A percentile compares a stretch with the other conserved stretches of the same genome.
These are phyloP conservation scores for Phoxinus phoxinus DNA, from an alignment of 2,113 vertebrate genomes.

Conservation along the genomic window DNA sequence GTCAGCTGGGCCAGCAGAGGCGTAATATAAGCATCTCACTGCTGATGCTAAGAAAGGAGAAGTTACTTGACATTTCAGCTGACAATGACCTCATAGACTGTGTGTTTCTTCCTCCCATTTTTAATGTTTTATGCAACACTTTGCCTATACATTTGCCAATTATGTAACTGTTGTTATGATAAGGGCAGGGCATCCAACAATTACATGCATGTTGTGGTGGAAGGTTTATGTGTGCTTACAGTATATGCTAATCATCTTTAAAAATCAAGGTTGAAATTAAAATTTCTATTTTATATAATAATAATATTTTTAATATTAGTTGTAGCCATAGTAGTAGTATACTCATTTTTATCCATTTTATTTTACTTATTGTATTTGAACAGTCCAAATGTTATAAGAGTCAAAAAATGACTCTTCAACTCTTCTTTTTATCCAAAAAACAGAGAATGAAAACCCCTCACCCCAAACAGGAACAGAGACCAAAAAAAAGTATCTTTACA, in stretches of 20 bases:
- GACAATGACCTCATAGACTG: neutral
- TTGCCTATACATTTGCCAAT: neutral
- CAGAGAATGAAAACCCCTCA: neutral
- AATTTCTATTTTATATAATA: neutral
- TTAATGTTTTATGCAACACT: neutral
- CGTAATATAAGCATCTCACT: neutral
- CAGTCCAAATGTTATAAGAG: neutral
- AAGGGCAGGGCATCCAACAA: neutral
- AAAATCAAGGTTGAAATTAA: neutral
- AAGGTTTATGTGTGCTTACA: neutral
- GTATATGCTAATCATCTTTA: neutral
- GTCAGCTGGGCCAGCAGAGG: neutral
- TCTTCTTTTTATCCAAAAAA: neutral
- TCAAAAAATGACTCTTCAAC: neutral
- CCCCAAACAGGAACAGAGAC: neutral
- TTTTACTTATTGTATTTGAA: neutral
- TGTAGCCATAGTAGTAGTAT: no score
- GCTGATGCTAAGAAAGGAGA: neutral
- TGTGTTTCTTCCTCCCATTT: neutral
- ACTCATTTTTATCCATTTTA: neutral
- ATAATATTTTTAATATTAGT: neutral
- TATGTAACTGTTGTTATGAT: neutral
- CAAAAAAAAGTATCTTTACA: neutral
- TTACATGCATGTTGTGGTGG: neutral
- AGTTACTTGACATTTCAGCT: slow-evolving; percentile 14